These are phyloP conservation scores for Drosophila sproati DNA, from an alignment of 1,140 invertebrate species.

Conservation along the genomic window DNA sequence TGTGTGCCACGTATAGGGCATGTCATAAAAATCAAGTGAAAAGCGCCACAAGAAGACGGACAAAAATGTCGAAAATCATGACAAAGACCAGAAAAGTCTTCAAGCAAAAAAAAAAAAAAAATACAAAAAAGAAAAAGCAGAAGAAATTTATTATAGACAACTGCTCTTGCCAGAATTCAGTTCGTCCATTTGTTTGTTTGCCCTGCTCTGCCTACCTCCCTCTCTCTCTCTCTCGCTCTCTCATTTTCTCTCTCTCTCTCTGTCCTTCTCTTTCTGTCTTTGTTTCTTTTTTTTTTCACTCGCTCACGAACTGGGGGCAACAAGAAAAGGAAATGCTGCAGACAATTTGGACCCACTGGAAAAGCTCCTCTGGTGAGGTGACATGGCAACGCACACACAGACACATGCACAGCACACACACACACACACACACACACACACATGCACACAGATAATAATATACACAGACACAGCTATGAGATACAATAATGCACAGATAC, in stretches of 20 bases:
- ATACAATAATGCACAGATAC: not conserved
- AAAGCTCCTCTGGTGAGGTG: slow-evolving; percentile 56
- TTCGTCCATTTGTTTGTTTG: slow-evolving; percentile 41
- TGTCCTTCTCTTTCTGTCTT: not conserved
- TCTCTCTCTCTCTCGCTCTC: not conserved
- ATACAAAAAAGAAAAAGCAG: slow-evolving; percentile 13
- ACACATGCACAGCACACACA: slow-evolving; percentile 10
- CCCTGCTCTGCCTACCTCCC: not conserved
- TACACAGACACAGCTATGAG: slow-evolving; percentile 2
- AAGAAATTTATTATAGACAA: slow-evolving; percentile 76
- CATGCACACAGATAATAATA: slow-evolving; percentile 16
- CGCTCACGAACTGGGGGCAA: not conserved
- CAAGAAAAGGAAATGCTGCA: slow-evolving; percentile 35
- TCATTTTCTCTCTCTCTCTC: not conserved
- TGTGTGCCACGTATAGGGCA: slow-evolving; percentile 39
- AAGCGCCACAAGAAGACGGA: slow-evolving; percentile 28
- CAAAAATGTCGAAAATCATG: slow-evolving; percentile 54
- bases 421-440: slow-evolving; percentile 26
- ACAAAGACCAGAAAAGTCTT: slow-evolving; percentile 37
- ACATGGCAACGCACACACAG: slow-evolving; percentile 61
- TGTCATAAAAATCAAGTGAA: slow-evolving; percentile 55
- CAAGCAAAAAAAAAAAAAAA: slow-evolving; percentile 21
- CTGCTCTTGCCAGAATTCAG: slow-evolving; percentile 55
- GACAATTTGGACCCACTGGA: slow-evolving; percentile 48
- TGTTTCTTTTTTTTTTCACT: not conserved